Conservation (phyloP, 1,140 invertebrate species). For the Cydia amplana region DNA sequence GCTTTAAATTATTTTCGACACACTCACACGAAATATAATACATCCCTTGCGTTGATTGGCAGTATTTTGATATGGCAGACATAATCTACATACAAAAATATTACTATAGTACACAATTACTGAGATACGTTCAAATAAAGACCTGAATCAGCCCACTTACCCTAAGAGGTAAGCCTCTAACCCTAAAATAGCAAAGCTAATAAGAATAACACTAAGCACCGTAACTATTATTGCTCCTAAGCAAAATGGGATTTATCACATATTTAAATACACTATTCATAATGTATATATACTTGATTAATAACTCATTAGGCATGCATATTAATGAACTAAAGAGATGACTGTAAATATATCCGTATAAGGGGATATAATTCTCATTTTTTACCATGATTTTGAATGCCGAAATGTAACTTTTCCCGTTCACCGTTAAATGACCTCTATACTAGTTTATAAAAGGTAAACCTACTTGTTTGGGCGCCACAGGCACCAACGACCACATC, state of each 20-base stretch:
- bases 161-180: conserved; percentile 11
- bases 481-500: not conserved
- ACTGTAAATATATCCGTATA: not conserved
- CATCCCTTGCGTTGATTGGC: conserved; percentile 1
- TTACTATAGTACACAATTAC: conserved; percentile 23
- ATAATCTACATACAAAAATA: conserved; percentile 31
- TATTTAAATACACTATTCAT: conserved; percentile 24
- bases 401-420: not conserved
- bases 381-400: not conserved
- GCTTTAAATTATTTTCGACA: not conserved
- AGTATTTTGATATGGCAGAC: conserved; percentile 23
- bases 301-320: conserved; percentile 3
- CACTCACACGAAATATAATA: not conserved
- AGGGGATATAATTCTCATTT: not conserved
- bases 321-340: conserved; percentile 1
- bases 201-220: conserved; percentile 30
- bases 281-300: conserved; percentile 2
- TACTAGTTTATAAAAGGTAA: not conserved
- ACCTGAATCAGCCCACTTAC: not conserved
- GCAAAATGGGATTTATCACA: conserved; percentile 28
- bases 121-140: conserved; percentile 10
- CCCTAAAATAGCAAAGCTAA: conserved; percentile 18
- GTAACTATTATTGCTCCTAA: conserved; percentile 30
- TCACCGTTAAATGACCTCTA: not conserved
- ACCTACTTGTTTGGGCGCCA: not conserved